Evolutionary conservation across 1,140 invertebrate genomes (phyloP), one percentile per base, ranked within the genome.

Genomic region (Lanistes nyassanus): DNA sequence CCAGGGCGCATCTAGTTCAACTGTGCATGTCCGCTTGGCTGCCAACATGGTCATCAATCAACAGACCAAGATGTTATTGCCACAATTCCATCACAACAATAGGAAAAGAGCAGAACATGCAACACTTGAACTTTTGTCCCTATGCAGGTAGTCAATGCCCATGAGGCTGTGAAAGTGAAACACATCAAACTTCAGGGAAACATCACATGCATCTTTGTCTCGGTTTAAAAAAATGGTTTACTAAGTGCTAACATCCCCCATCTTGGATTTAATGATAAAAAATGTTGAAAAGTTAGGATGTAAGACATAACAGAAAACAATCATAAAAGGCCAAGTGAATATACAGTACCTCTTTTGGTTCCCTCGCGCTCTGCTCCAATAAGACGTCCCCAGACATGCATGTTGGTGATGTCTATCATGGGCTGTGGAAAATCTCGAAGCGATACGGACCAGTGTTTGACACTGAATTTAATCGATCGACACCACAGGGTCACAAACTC

Each of bases 351-450:
- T 90, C 96, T 91, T 51, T 92, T 92, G 0, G 93, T 94, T 0
- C 95, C 94, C 67, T 93, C 88, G 81, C 96, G 94, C 87, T 99
- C 97, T 0, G 96, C 97, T 0, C 95, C 98, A 68, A 94, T 93
- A 1, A 99, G 87, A 81, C 93, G 93, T 0, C 98, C 98, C 93
- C 95, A 98, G 37, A 98, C 91, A 76, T 94, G 93, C 82, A 98
- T 91, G 67, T 94, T 92, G 78, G 93, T 92, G 47, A 98, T 94
- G 77, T 95, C 92, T 56, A 98, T 90, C 87, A 97, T 92, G 1
- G 96, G 95, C 84, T 98, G 96, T 0, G 97, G 97, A 87, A 98
- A 99, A 89, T 99, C 98, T n/a, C 98, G 91, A 73, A 99, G 91
- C 68, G 95, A 93, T 75, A 98, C 92, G 80, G 94, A 94, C 94